phyloP scores from a whole-genome alignment of 2,113 vertebrate species.

The Charadrius vociferus region DNA sequence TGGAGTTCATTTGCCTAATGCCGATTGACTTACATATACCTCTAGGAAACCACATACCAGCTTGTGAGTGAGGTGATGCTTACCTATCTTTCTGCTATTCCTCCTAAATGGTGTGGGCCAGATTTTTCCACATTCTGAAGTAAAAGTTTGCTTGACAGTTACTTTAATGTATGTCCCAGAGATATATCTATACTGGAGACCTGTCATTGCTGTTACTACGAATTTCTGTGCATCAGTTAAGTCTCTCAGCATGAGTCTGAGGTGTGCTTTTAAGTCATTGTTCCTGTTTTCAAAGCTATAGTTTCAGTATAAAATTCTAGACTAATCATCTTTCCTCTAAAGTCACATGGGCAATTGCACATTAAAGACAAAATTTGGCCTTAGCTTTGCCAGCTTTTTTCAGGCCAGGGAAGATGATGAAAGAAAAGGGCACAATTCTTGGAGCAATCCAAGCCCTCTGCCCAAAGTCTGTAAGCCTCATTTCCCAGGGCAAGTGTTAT shows the following conservation, averaged over 20 bases:
- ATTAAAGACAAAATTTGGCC: not conserved
- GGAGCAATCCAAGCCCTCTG: not conserved
- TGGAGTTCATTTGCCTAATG: not conserved
- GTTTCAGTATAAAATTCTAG: not conserved
- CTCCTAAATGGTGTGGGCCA: not conserved
- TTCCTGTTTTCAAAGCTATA: conserved; percentile 25
- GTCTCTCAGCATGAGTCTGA: not conserved
- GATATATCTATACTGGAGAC: not conserved
- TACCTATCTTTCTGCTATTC: not conserved
- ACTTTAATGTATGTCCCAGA: not conserved
- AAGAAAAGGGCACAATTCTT: not conserved
- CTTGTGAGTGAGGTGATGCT: not conserved
- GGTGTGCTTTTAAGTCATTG: conserved; percentile 11
- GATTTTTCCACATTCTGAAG: not conserved
- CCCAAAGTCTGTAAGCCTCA: not conserved
- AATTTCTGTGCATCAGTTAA: conserved; percentile 2
- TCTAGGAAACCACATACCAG: not conserved
- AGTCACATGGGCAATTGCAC: not conserved
- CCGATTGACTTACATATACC: not conserved
- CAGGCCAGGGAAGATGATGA: not conserved
- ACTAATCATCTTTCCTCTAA: not conserved
- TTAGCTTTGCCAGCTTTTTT: not conserved
- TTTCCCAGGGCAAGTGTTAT: not conserved
- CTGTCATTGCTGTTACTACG: not conserved
- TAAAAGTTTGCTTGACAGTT: not conserved